Conservation (phyloP, 2,888 invertebrate genomes). For the Chrysolina oricalcia region DNA sequence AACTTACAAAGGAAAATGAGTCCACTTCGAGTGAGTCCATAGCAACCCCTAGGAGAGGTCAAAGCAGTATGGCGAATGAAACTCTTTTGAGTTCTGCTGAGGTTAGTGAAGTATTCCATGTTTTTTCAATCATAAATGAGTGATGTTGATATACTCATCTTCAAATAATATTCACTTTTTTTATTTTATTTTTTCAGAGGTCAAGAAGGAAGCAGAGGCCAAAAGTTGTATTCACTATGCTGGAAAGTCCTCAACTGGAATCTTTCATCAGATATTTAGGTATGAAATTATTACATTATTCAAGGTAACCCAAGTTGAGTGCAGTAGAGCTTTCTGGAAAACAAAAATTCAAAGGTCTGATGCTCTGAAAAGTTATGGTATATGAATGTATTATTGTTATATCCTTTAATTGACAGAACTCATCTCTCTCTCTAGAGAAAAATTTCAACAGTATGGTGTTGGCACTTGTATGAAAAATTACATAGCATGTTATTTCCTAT, state of each 20-base stretch:
- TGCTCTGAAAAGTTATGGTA: no score
- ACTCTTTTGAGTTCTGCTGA: conserved; percentile 45
- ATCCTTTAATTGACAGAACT: no score
- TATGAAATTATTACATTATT: conserved; percentile 42
- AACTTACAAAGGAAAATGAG: not conserved
- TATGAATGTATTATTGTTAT: no score
- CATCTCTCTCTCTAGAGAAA: no score
- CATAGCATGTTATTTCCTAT: no score
- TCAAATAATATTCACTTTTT: not conserved
- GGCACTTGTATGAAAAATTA: no score
- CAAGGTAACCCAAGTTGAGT: no score
- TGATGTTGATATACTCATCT: not conserved
- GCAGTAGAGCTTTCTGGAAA: no score
- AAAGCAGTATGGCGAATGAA: conserved; percentile 33
- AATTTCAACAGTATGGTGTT: no score
- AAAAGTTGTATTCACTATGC: conserved; percentile 70
- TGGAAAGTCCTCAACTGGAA: conserved; percentile 67
- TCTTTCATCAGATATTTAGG: conserved; percentile 65
- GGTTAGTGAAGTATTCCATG: conserved; percentile 36
- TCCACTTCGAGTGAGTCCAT: conserved; percentile 7
- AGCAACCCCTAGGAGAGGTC: conserved; percentile 32
- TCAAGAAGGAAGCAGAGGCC: conserved; percentile 63
- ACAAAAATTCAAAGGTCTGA: no score
- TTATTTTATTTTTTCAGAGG: conserved; percentile 54
- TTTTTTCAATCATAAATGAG: not conserved